phyloP scores from a whole-genome alignment of 1,140 invertebrate species.

The Magallana gigas region DNA sequence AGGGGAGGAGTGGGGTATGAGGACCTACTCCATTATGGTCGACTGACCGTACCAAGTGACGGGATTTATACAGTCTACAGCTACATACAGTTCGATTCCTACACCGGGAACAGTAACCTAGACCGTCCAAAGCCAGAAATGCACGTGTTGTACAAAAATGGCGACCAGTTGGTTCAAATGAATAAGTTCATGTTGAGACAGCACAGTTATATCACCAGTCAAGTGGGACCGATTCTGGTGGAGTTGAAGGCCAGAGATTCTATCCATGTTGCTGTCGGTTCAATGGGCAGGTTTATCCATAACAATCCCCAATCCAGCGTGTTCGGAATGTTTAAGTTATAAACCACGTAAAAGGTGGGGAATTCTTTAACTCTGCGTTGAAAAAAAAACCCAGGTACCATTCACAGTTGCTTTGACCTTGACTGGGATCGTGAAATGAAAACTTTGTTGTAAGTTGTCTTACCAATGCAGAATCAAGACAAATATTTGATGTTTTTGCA shows the following conservation, averaged over 20 bases:
- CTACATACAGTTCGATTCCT: constrained; percentile 25
- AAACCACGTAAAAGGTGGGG: no score
- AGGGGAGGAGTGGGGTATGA: constrained; percentile 6
- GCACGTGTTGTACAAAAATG: neutral
- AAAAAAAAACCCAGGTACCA: no score
- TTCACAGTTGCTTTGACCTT: no score
- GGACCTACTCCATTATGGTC: neutral
- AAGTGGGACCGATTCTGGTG: constrained; percentile 6
- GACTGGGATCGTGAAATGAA: no score
- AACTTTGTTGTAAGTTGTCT: no score
- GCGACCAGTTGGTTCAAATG: neutral
- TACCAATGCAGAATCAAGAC: no score
- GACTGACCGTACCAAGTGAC: neutral
- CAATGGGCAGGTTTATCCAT: neutral
- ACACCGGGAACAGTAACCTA: neutral
- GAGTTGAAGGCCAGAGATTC: neutral
- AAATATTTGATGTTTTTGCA: no score
- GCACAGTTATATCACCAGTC: neutral
- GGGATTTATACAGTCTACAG: constrained; percentile 20
- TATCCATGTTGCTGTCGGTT: neutral
- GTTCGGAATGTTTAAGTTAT: no score
- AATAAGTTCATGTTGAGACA: constrained; percentile 36
- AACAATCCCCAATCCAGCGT: neutral
- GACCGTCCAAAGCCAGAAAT: neutral
- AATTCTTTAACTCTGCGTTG: no score